phyloP scores from a whole-genome alignment of 35 echinoderm and acorn worm species.

The Patiria miniata region DNA sequence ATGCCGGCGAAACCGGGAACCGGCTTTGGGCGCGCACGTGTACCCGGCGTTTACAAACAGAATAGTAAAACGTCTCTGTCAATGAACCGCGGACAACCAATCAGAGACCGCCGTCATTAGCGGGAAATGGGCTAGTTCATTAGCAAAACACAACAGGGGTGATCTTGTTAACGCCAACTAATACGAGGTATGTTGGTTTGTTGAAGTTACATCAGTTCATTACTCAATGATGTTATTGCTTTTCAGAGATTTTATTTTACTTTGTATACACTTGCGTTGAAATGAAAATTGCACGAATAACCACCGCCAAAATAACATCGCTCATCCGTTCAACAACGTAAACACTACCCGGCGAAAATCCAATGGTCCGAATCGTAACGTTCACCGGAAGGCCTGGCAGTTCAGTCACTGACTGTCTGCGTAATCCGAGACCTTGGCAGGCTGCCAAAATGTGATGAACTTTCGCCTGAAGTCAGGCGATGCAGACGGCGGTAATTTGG shows the following conservation, averaged over 20 bases:
- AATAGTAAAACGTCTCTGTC: slow-evolving; percentile 5
- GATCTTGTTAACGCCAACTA: too few species aligned
- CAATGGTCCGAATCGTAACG: not conserved
- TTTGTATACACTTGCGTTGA: too few species aligned
- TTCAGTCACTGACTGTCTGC: not conserved
- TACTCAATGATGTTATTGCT: too few species aligned
- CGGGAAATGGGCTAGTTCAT: too few species aligned
- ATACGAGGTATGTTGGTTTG: too few species aligned
- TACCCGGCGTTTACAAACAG: slow-evolving; percentile 16
- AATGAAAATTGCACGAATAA: too few species aligned
- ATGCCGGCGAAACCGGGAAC: not conserved
- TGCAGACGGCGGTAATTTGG: too few species aligned
- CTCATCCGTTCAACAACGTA: not conserved
- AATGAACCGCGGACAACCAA: slow-evolving; percentile 4
- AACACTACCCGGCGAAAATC: not conserved
- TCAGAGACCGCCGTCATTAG: not conserved
- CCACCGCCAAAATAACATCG: too few species aligned
- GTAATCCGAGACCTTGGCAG: not conserved
- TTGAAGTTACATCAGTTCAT: too few species aligned
- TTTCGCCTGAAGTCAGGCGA: too few species aligned
- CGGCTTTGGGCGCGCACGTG: slow-evolving; percentile 8
- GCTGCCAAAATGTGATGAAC: not conserved
- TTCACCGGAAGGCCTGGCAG: not conserved
- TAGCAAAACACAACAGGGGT: too few species aligned
- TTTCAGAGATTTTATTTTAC: too few species aligned